Conservation (phyloP, 2,797 vertebrate species). For the Gymnothorax reevesii region DNA sequence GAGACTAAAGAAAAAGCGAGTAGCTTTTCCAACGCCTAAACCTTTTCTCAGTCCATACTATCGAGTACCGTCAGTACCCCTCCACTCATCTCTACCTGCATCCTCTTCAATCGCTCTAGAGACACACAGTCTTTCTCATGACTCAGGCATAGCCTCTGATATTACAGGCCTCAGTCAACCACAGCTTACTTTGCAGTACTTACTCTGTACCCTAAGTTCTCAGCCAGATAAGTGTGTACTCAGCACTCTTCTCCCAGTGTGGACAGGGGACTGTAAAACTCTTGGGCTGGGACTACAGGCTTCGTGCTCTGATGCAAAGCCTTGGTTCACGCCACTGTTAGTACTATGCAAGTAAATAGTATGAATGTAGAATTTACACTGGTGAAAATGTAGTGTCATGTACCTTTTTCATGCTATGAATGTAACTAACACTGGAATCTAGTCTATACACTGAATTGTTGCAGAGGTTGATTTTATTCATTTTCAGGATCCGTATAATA, state of each 20-base stretch:
- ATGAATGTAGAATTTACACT: conserved; percentile 35
- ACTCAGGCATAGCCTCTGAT: neutral
- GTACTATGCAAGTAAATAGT: neutral
- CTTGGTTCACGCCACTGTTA: neutral
- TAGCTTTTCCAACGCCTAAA: conserved; percentile 67
- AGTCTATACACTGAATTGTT: conserved; percentile 64
- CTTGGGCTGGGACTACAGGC: conserved; percentile 32
- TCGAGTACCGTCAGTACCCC: neutral
- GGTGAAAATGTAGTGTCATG: conserved; percentile 51
- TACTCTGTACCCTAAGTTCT: neutral
- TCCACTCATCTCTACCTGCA: neutral
- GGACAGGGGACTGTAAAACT: neutral
- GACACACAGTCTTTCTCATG: neutral
- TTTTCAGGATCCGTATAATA: neutral
- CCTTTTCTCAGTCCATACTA: neutral
- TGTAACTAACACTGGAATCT: conserved; percentile 52
- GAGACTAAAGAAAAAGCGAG: conserved; percentile 61
- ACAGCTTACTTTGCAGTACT: neutral
- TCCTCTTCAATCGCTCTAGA: neutral
- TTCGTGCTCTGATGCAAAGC: neutral
- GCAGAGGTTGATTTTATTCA: conserved; percentile 31
- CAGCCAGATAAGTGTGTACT: neutral
- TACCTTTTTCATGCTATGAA: conserved; percentile 49
- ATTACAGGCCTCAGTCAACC: neutral
- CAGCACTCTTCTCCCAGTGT: neutral